phyloP scores from a whole-genome alignment of 1,140 invertebrate species.

The Halotydeus destructor region DNA sequence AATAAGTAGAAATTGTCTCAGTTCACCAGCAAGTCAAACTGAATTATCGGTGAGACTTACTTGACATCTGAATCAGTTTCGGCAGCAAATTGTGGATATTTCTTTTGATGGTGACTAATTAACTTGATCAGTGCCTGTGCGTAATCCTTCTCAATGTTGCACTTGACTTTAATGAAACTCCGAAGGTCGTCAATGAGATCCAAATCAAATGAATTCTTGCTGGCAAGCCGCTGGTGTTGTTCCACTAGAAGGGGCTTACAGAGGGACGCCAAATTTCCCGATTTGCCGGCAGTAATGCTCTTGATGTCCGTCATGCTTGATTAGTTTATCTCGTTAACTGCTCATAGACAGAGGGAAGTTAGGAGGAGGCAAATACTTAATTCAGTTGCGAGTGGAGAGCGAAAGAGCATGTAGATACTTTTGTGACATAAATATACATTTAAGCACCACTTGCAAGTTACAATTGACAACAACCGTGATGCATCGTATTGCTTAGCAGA shows the following conservation, averaged over 20 bases:
- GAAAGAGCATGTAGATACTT: too few relatives aligned
- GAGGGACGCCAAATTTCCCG: slow-evolving; percentile 1
- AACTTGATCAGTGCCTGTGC: slow-evolving; percentile 76
- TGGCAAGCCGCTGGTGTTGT: slow-evolving; percentile 5
- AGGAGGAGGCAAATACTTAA: too few relatives aligned
- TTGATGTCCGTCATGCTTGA: too few relatives aligned
- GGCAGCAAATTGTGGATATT: slow-evolving; percentile 71
- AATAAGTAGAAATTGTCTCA: background rate
- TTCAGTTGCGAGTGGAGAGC: too few relatives aligned
- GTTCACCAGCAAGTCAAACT: background rate
- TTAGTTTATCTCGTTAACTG: too few relatives aligned
- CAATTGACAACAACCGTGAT: too few relatives aligned
- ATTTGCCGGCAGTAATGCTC: too few relatives aligned
- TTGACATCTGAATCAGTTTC: slow-evolving; percentile 15
- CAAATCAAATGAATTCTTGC: slow-evolving; percentile 11
- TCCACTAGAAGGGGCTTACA: slow-evolving; percentile 9
- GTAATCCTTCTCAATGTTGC: slow-evolving; percentile 80
- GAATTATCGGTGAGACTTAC: slow-evolving; percentile 2
- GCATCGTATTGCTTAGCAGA: too few relatives aligned
- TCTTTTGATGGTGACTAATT: slow-evolving; percentile 72
- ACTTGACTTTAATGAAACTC: slow-evolving; percentile 71
- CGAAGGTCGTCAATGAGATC: slow-evolving; percentile 20
- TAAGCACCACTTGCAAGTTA: too few relatives aligned
- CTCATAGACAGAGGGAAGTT: too few relatives aligned
- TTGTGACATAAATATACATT: too few relatives aligned